Base-by-base conservation (phyloP, 1,140 invertebrate species). In the Coelopa frigida region DNA sequence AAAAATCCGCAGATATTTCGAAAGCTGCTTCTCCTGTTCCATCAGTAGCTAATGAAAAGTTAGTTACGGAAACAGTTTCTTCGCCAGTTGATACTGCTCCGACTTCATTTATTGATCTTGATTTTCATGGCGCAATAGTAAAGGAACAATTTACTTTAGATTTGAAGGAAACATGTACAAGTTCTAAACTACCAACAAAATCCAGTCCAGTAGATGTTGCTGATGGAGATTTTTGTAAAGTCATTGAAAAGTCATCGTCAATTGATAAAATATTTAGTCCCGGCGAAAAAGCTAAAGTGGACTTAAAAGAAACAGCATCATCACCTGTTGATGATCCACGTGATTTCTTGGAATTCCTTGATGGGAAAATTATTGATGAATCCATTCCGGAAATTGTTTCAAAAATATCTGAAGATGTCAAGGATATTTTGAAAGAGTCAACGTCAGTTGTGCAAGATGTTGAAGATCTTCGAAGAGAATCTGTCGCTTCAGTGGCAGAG, bases 181-280 rank as follows among this genome's bases (percentile, higher is more conserved):
- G n/a, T n/a, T n/a, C n/a, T n/a, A 43, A 45, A 15, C 52, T 62
- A 0, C 59, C 54, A 4, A 66, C 62, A 2, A 40, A 54, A 1
- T 67, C 63, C 5, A 66, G 58, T 36, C 63, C 62, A 4, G 54
- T 66, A 2, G 62, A 67, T 31, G 58, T 66, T 14, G 63, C 60
- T 2, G 57, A 61, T 12, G 62, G 62, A 11, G 52, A 63, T 14
- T 66, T 63, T 21, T 20, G 20, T 10, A 14, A 21, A 12, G 27
- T 22, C 21, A 12, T 21, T 2, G 17, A 38, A 38, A 11, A n/a
- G n/a, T n/a, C n/a, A n/a, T n/a, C n/a, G n/a, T n/a, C n/a, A n/a
- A n/a, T n/a, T n/a, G n/a, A n/a, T n/a, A n/a, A n/a, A n/a, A n/a
- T n/a, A n/a, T n/a, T n/a, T n/a, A n/a, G n/a, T n/a, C 5, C 8